Percentiles rank a stretch among this genome's conserved stretches.
phyloP scores from a whole-genome alignment of 2,113 vertebrate species.

The Burhinus bistriatus region DNA sequence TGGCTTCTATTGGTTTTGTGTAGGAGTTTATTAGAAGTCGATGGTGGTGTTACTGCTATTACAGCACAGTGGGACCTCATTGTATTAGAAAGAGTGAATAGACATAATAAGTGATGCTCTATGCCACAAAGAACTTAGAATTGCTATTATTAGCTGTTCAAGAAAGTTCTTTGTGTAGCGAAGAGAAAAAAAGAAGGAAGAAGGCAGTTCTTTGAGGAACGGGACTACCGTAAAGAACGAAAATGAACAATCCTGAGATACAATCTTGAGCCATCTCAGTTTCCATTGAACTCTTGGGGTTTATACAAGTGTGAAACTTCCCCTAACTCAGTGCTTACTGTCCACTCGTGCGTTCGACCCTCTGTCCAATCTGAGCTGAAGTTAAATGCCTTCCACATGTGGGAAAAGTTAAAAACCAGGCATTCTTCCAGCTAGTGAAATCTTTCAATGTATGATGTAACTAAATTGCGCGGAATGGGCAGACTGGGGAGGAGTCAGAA shows the following conservation, averaged over 20 bases:
- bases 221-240: neutral
- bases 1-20: neutral
- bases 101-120: neutral
- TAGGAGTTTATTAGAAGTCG: neutral
- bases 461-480: neutral
- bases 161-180: neutral
- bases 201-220: neutral
- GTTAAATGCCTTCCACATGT: slow-evolving; percentile 54
- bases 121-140: neutral
- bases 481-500: neutral
- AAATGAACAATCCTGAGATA: neutral
- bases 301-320: neutral
- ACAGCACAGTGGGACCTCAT: neutral
- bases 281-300: neutral
- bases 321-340: neutral
- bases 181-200: neutral
- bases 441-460: slow-evolving; percentile 13
- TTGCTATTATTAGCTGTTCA: neutral
- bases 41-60: neutral
- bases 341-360: neutral
- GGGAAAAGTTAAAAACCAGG: slow-evolving; percentile 51
- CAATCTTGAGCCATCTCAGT: neutral
- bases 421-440: slow-evolving; percentile 46
- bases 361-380: neutral
- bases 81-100: neutral